Evolutionary conservation across 2,797 vertebrate species (phyloP).

Genomic region (Molossus molossus): DNA sequence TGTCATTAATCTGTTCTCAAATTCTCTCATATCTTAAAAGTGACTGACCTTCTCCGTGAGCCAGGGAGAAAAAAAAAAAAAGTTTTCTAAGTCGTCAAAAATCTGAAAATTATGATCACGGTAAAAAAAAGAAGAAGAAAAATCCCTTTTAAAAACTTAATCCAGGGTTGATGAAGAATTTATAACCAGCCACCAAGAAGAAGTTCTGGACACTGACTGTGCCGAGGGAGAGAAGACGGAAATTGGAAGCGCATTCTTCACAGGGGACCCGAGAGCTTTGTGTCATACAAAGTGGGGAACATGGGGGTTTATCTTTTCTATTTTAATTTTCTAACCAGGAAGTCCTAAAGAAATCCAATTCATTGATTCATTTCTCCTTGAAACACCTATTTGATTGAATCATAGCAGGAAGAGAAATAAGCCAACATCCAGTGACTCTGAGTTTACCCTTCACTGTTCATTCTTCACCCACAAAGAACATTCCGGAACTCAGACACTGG

Average conservation of each 20-base stretch:
- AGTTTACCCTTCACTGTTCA: background rate
- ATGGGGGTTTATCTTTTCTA: background rate
- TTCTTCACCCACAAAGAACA: background rate
- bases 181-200: slow-evolving; percentile 33
- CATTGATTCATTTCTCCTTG: background rate
- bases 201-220: slow-evolving; percentile 52
- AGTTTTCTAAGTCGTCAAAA: slow-evolving; percentile 88
- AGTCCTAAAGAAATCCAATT: slow-evolving; percentile 45
- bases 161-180: slow-evolving; percentile 71
- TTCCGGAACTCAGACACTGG: slow-evolving; percentile 24
- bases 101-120: slow-evolving; percentile 86
- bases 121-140: slow-evolving; percentile 69
- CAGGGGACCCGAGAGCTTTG: background rate
- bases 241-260: background rate
- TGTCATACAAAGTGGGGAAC: background rate
- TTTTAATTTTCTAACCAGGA: slow-evolving; percentile 50
- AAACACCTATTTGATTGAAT: background rate
- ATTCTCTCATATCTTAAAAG: slow-evolving; percentile 91
- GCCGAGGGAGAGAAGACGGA: background rate
- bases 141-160: slow-evolving; percentile 73
- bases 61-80: slow-evolving; percentile 83
- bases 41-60: slow-evolving; percentile 88
- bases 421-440: background rate
- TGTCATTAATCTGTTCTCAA: slow-evolving; percentile 91
- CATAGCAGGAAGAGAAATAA: background rate